Percentiles rank a stretch among this genome's conserved stretches.
phyloP scores from a whole-genome alignment of 2,113 vertebrate species.

The Nycticebus coucang region DNA sequence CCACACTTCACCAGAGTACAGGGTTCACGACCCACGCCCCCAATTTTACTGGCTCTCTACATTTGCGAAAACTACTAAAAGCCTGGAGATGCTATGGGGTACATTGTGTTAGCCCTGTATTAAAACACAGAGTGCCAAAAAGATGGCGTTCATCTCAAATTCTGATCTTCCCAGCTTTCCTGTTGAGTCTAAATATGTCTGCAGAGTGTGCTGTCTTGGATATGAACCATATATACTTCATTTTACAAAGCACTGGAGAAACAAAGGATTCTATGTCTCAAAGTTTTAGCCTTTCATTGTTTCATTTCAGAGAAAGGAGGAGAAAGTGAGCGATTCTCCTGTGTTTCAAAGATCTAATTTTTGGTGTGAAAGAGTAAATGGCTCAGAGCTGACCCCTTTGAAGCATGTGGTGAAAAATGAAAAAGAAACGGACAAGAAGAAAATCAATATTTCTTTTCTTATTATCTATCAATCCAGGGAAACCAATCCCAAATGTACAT shows the following conservation, averaged over 20 bases:
- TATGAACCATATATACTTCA: neutral
- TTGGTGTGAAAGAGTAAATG: conserved; percentile 58
- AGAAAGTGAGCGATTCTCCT: conserved; percentile 46
- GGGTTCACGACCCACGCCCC: neutral
- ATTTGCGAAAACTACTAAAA: neutral
- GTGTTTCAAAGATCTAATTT: conserved; percentile 60
- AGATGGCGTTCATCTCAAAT: neutral
- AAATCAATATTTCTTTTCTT: conserved; percentile 64
- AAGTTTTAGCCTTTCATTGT: conserved; percentile 32
- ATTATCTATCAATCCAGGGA: conserved; percentile 15
- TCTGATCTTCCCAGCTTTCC: neutral
- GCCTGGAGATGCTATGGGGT: neutral
- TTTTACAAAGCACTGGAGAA: conserved; percentile 46
- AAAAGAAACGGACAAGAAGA: conserved; percentile 64
- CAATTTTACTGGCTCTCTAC: neutral
- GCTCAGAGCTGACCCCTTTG: conserved; percentile 65
- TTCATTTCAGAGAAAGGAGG: conserved; percentile 40
- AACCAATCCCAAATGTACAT: neutral
- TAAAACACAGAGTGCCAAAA: neutral
- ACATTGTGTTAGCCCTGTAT: neutral
- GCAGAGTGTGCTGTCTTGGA: neutral
- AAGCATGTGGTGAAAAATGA: conserved; percentile 56
- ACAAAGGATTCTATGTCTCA: conserved; percentile 36
- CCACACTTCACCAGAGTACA: neutral
- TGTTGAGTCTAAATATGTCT: neutral